A percentile compares a stretch with the other conserved stretches of the same genome.
phyloP scores from a whole-genome alignment of 2,888 invertebrate genomes.

The Spicauda simplicius region DNA sequence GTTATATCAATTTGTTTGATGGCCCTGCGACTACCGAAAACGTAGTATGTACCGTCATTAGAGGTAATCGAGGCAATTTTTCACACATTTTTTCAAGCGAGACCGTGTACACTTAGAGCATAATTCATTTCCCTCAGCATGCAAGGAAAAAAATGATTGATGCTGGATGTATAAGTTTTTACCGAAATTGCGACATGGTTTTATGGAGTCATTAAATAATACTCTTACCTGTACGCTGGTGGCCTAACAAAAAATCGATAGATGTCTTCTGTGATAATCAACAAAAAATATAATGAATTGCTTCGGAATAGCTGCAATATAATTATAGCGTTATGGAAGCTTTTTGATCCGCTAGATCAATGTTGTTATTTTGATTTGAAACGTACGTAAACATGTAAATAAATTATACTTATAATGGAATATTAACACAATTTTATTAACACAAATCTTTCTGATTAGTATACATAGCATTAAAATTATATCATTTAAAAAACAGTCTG shows the following conservation, averaged over 20 bases:
- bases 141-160: conserved; percentile 75
- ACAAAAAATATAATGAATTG: conserved; percentile 50
- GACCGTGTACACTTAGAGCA: conserved; percentile 63
- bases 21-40: conserved; percentile 60
- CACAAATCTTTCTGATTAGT: too few relatives aligned
- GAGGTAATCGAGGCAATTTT: conserved; percentile 73
- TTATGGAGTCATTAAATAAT: conserved; percentile 60
- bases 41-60: conserved; percentile 62
- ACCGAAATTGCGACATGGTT: conserved; percentile 62
- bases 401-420: too few relatives aligned
- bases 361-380: background rate
- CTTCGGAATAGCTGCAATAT: conserved; percentile 35
- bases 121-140: conserved; percentile 71
- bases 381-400: background rate
- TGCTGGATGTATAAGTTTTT: conserved; percentile 62
- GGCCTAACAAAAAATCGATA: conserved; percentile 56
- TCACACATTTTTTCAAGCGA: conserved; percentile 74
- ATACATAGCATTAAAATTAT: too few relatives aligned
- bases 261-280: conserved; percentile 49
- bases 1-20: conserved; percentile 59
- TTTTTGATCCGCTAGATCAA: background rate
- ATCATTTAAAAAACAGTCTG: too few relatives aligned
- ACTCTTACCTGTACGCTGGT: conserved; percentile 45
- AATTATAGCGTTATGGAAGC: conserved; percentile 36
- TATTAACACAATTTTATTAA: too few relatives aligned